phyloP scores from a whole-genome alignment of 2,888 invertebrate species.

The Amphipoea lucens region DNA sequence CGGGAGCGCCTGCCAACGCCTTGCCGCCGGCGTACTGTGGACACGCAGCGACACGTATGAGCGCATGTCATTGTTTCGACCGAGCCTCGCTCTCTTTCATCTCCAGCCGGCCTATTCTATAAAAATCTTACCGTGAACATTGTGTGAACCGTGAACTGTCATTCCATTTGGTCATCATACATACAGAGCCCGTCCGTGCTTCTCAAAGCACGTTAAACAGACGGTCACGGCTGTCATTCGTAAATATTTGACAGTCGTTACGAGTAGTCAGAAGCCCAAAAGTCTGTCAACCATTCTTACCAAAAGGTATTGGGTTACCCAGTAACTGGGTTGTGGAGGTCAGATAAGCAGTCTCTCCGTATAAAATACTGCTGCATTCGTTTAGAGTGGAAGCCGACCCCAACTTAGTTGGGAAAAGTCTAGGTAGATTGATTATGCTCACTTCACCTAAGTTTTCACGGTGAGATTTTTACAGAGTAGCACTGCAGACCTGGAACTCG shows the following conservation, averaged over 20 bases:
- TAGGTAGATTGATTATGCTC: background rate
- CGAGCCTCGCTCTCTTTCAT: slow-evolving; percentile 36
- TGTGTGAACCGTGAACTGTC: background rate
- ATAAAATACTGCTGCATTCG: background rate
- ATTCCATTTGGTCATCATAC: background rate
- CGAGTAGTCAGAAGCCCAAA: too few species aligned
- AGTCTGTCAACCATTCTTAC: background rate
- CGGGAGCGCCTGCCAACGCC: slow-evolving; percentile 90
- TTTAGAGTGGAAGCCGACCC: background rate
- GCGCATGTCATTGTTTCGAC: background rate
- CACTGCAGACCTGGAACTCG: background rate
- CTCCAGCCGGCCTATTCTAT: background rate
- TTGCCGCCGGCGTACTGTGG: slow-evolving; percentile 84
- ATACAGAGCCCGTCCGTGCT: background rate
- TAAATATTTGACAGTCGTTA: background rate
- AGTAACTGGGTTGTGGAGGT: too few species aligned
- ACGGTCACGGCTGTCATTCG: background rate
- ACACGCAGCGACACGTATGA: slow-evolving; percentile 51
- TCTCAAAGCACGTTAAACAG: background rate
- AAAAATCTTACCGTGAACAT: background rate
- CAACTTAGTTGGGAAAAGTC: background rate
- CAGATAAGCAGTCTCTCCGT: too few species aligned
- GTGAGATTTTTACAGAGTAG: background rate
- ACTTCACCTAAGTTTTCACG: background rate
- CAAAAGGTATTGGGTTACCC: background rate